Base-by-base conservation (phyloP, 2,888 invertebrate genomes). In the Chrysolina haemoptera region DNA sequence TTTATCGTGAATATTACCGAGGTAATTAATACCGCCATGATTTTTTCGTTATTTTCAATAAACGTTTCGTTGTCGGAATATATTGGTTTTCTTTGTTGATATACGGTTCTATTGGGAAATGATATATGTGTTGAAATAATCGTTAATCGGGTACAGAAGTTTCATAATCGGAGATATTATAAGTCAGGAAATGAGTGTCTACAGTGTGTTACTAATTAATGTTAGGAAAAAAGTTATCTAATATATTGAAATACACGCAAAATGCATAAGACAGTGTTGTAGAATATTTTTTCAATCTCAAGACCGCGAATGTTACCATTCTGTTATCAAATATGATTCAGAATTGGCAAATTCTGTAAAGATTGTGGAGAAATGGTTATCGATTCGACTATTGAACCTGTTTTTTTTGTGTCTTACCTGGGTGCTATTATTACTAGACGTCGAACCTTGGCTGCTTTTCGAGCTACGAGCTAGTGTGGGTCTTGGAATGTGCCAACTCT, bases 401-500 rank as follows among this genome's bases (percentile, higher is more conserved):
- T 0, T 0, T 11, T 0, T 16, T 53, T 18, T 53, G 9, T 46
- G n/a, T 86, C 91, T 91, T 90, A 95, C 95, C 89, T 94, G 94
- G 85, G 95, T 94, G 88, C 95, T 94, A 85, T 93, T 93, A 87
- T 92, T 93, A 86, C 93, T 91, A 78, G 93, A 92, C 73, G 93
- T 93, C 78, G 94, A 94, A 82, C 94, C 92, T 85, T 92, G 91
- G 62, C 92, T 92, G 82, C 91, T 90, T 82, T 91, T 90, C 76
- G 92, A 92, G 83, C 92, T 82, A 75, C 89, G 90, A 90, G 88
- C 88, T 88, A 95, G 90, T 85, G 95, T 94, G 84, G 95, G 95
- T 89, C 95, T 92, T 83, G 95, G 95, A 88, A 95, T 95, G 88
- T 95, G 95, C 95, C 95, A 95, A 87, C 91, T 90, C 88, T 88